Evolutionary conservation across 1,140 invertebrate species (phyloP).

Genomic region (Aphelinus certus): DNA sequence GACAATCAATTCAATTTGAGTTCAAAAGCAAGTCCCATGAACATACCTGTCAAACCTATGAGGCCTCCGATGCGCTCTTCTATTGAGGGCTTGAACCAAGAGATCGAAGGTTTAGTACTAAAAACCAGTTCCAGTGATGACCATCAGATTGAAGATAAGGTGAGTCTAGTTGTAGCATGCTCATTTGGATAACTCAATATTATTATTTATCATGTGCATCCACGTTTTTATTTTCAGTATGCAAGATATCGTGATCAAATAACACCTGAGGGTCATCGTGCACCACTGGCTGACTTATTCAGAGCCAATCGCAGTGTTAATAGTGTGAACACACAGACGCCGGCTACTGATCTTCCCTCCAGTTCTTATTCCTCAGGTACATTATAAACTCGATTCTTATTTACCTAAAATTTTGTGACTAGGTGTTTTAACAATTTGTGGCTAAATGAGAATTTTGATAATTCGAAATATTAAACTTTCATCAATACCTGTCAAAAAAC

Average conservation of each 20-base stretch:
- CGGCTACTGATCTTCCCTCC: slow-evolving; percentile 69
- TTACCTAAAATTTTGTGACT: slow-evolving; percentile 1
- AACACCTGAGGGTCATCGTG: slow-evolving; percentile 86
- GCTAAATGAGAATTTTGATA: slow-evolving; percentile 13
- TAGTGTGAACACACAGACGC: slow-evolving; percentile 86
- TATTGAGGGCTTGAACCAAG: slow-evolving; percentile 85
- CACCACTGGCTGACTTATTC: slow-evolving; percentile 80
- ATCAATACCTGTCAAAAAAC: slow-evolving; percentile 53
- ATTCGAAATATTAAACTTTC: slow-evolving; percentile 48
- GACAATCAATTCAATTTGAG: slow-evolving; percentile 64
- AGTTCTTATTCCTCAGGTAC: slow-evolving; percentile 69
- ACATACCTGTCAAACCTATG: slow-evolving; percentile 69
- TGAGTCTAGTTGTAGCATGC: slow-evolving; percentile 26
- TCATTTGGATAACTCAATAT: background rate
- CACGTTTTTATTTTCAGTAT: slow-evolving; percentile 50
- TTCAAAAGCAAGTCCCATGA: slow-evolving; percentile 69
- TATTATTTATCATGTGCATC: background rate
- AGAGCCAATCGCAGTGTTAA: slow-evolving; percentile 79
- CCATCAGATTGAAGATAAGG: slow-evolving; percentile 62
- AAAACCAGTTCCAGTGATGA: slow-evolving; percentile 61
- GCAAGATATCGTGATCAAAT: slow-evolving; percentile 65
- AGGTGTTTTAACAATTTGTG: slow-evolving; percentile 34
- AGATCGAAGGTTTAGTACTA: slow-evolving; percentile 80
- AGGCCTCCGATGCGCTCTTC: slow-evolving; percentile 79
- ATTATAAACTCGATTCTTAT: too few relatives aligned